A percentile compares a stretch with the other conserved stretches of the same genome.
Conservation (phyloP, 2,797 vertebrate genomes). For the Siniperca scherzeri region DNA sequence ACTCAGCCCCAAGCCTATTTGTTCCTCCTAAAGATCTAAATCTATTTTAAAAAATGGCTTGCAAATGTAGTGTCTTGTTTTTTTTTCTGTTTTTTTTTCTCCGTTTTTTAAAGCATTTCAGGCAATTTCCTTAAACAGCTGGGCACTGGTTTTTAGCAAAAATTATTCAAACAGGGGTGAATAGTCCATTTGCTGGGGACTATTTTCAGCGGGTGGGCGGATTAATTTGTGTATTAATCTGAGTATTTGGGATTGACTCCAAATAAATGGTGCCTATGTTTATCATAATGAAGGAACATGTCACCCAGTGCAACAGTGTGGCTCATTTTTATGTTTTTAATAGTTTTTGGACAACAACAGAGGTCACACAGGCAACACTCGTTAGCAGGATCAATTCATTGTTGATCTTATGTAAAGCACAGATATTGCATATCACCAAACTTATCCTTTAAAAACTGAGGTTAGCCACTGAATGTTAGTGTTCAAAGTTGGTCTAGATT, state of each 20-base stretch:
- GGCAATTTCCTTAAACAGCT: not conserved
- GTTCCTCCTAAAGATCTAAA: not conserved
- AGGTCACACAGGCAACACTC: not conserved
- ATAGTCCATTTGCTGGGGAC: not conserved
- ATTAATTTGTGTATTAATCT: slow-evolving; percentile 3
- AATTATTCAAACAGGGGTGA: not conserved
- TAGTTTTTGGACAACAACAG: too few relatives aligned
- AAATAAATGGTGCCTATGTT: slow-evolving; percentile 6
- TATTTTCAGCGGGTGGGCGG: not conserved
- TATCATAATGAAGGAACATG: not conserved
- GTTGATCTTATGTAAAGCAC: not conserved
- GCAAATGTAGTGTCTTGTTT: not conserved
- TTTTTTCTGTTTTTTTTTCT: too few relatives aligned
- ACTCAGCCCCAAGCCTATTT: not conserved
- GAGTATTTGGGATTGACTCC: not conserved
- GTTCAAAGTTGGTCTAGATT: slow-evolving; percentile 13
- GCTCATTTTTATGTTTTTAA: not conserved
- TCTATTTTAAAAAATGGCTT: not conserved
- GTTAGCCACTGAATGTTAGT: not conserved
- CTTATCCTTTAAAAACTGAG: not conserved
- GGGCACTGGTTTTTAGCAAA: not conserved
- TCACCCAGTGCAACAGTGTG: not conserved
- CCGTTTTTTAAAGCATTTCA: too few relatives aligned
- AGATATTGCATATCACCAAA: not conserved
- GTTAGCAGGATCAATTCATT: not conserved